These are phyloP conservation scores for Ruditapes philippinarum DNA, from an alignment of 1,140 invertebrate species.

Conservation along the genomic window DNA sequence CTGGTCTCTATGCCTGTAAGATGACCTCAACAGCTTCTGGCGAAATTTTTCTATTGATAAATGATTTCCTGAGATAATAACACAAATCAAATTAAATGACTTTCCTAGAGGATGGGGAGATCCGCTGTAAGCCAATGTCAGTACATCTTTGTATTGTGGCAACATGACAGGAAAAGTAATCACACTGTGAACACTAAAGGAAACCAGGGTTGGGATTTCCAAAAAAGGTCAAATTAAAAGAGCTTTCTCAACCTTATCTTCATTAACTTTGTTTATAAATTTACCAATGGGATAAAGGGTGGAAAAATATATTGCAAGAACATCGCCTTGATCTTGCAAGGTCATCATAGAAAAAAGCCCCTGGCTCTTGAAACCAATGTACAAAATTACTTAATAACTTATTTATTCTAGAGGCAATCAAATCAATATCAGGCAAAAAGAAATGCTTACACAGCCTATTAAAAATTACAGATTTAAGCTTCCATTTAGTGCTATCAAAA, in stretches of 20 bases:
- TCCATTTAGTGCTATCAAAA: slow-evolving; percentile 29
- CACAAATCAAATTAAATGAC: neutral
- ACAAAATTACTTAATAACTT: neutral
- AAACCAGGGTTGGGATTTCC: slow-evolving; percentile 27
- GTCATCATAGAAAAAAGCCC: neutral
- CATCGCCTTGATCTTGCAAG: neutral
- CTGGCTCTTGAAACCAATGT: slow-evolving; percentile 28
- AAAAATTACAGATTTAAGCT: slow-evolving; percentile 40
- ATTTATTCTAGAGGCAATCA: slow-evolving; percentile 40
- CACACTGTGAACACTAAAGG: neutral
- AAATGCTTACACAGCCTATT: slow-evolving; percentile 19
- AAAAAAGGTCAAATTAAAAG: neutral
- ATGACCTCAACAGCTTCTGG: neutral
- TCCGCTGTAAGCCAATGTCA: neutral
- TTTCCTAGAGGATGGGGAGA: neutral
- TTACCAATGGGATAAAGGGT: slow-evolving; percentile 9
- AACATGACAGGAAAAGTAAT: neutral
- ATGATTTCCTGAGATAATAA: neutral
- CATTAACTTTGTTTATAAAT: slow-evolving; percentile 1
- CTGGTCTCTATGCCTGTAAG: neutral
- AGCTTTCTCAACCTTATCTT: neutral
- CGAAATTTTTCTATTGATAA: neutral
- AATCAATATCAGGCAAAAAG: slow-evolving; percentile 29
- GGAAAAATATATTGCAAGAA: slow-evolving; percentile 30
- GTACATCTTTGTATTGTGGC: neutral